Percentiles rank a stretch among this genome's conserved stretches.
Evolutionary conservation across 92 coral and sea anemone genomes (phyloP).

Genomic region (Chrysogorgia sp.): DNA sequence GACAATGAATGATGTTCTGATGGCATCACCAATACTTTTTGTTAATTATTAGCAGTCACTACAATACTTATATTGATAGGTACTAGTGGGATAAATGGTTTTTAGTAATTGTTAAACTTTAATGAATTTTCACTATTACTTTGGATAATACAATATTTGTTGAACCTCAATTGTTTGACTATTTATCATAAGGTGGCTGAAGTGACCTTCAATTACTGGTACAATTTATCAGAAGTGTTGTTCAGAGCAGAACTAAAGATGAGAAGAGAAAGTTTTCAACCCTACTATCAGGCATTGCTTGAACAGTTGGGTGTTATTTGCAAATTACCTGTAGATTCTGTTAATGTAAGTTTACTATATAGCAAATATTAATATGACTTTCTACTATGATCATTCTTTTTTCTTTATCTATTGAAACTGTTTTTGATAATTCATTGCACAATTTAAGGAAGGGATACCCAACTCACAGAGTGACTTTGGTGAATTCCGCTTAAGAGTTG

Average conservation of each 20-base stretch:
- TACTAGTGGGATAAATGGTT: no score
- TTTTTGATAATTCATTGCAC: slow-evolving; percentile 1
- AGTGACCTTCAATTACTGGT: slow-evolving; percentile 99
- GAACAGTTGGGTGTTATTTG: slow-evolving; percentile 81
- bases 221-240: slow-evolving; percentile 87
- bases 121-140: no score
- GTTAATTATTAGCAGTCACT: no score
- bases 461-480: slow-evolving; percentile 82
- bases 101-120: no score
- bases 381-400: not conserved
- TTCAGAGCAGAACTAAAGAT: slow-evolving; percentile 66
- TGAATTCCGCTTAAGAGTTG: slow-evolving; percentile 89
- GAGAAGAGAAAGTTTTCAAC: slow-evolving; percentile 71
- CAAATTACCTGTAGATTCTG: slow-evolving; percentile 81
- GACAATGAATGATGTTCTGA: no score
- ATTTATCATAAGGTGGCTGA: slow-evolving; percentile 85
- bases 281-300: slow-evolving; percentile 80
- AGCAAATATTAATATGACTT: not conserved
- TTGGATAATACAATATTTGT: no score
- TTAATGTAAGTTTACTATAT: slow-evolving; percentile 65
- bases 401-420: not conserved
- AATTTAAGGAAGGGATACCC: slow-evolving; percentile 79
- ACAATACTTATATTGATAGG: no score
- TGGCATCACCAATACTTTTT: no score
- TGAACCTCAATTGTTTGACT: not conserved